Percentiles rank a stretch among this genome's conserved stretches.
Evolutionary conservation across 2,797 vertebrate species (phyloP).

Genomic region (Aulostomus chinensis): DNA sequence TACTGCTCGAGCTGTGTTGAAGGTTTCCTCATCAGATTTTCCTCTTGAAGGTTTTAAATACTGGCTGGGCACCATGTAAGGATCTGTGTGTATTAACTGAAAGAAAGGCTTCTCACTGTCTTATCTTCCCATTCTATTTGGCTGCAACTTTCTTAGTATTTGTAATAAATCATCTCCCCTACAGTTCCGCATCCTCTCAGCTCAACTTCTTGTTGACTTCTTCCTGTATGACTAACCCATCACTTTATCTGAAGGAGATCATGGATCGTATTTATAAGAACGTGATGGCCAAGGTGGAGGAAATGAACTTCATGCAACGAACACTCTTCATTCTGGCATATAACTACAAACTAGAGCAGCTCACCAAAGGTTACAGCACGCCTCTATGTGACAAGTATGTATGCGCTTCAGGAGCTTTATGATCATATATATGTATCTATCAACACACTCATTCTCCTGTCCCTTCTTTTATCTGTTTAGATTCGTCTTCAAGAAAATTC

Average conservation of each 20-base stretch:
- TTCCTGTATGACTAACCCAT: background rate
- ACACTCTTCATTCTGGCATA: conserved; percentile 92
- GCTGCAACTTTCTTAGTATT: too few species aligned
- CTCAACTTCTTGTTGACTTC: too few species aligned
- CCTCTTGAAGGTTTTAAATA: too few species aligned
- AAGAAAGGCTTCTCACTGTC: too few species aligned
- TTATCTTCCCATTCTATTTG: too few species aligned
- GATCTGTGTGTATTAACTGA: too few species aligned
- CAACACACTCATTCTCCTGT: background rate
- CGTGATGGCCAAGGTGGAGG: conserved; percentile 92
- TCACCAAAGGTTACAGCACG: conserved; percentile 86
- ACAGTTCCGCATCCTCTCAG: too few species aligned
- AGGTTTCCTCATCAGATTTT: too few species aligned
- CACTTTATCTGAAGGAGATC: conserved; percentile 85
- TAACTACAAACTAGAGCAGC: conserved; percentile 97
- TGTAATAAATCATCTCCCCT: too few species aligned
- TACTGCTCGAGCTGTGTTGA: too few species aligned
- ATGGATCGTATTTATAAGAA: conserved; percentile 99
- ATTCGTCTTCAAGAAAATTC: conserved; percentile 90
- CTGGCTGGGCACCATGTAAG: too few species aligned
- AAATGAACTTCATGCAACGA: conserved; percentile 88
- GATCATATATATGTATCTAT: background rate
- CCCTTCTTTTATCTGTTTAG: conserved; percentile 47
- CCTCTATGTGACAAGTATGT: conserved; percentile 89
- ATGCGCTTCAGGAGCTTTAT: background rate